phyloP scores from a whole-genome alignment of 2,113 vertebrate species.

The Chauna torquata region DNA sequence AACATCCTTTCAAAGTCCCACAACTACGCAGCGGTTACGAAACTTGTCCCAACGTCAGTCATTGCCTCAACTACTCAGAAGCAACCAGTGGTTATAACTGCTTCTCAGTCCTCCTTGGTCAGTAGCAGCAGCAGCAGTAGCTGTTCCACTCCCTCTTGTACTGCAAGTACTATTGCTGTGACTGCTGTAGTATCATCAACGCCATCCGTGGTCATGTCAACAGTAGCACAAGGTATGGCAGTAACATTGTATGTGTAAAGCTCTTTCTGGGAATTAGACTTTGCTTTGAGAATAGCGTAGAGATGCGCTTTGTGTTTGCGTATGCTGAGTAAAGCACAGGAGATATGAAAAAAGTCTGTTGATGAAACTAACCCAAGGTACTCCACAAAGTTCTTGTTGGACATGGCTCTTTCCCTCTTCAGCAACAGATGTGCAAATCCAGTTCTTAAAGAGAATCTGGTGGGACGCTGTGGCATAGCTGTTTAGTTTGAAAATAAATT shows the following conservation, averaged over 20 bases:
- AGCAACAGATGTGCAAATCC: neutral
- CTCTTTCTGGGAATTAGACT: neutral
- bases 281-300: neutral
- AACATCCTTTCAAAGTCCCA: slow-evolving; percentile 99
- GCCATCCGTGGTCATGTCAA: slow-evolving; percentile 94
- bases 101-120: slow-evolving; percentile 79
- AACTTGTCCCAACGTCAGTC: slow-evolving; percentile 89
- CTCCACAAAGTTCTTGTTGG: neutral
- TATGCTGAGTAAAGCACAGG: neutral
- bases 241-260: neutral
- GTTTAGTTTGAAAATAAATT: neutral
- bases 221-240: slow-evolving; percentile 86
- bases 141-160: slow-evolving; percentile 74
- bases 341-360: neutral
- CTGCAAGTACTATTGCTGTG: slow-evolving; percentile 84
- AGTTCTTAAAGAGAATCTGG: neutral
- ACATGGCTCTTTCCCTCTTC: neutral
- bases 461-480: neutral
- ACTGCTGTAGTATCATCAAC: slow-evolving; percentile 92
- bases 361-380: neutral
- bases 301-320: neutral
- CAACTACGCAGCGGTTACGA: slow-evolving; percentile 91
- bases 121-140: slow-evolving; percentile 71
- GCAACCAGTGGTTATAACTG: slow-evolving; percentile 91
- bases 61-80: slow-evolving; percentile 89